Evolutionary conservation across 1,140 invertebrate genomes (phyloP).

Genomic region (Formica selysi): DNA sequence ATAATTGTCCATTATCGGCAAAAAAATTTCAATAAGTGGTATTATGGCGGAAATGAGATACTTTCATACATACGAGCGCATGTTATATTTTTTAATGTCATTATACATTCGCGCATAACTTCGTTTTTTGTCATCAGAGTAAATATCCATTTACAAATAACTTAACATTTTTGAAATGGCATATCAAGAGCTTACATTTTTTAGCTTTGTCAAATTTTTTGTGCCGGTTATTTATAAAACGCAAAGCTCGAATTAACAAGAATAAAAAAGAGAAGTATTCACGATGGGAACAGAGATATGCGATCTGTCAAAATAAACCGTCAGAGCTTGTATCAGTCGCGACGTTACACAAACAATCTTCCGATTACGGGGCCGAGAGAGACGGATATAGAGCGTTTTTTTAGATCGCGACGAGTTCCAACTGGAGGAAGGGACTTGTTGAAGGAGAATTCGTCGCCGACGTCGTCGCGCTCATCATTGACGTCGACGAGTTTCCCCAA

Average conservation of each 20-base stretch:
- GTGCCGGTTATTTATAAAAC: neutral
- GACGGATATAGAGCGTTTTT: slow-evolving; percentile 51
- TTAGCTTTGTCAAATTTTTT: neutral
- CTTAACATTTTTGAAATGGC: neutral
- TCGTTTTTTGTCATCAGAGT: neutral
- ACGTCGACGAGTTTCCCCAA: slow-evolving; percentile 29
- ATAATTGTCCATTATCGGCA: neutral
- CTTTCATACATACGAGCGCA: neutral
- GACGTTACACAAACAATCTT: slow-evolving; percentile 71
- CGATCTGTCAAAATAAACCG: slow-evolving; percentile 70
- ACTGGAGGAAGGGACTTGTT: slow-evolving; percentile 59
- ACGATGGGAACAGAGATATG: slow-evolving; percentile 7
- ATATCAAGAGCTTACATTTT: neutral
- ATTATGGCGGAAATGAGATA: slow-evolving; percentile 1
- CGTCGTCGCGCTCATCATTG: slow-evolving; percentile 58
- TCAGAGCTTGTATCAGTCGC: slow-evolving; percentile 62
- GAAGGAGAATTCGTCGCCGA: slow-evolving; percentile 51
- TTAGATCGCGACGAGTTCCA: slow-evolving; percentile 68
- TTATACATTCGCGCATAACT: neutral
- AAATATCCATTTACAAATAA: neutral
- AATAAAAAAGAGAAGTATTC: neutral
- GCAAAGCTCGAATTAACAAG: neutral
- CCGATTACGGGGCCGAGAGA: slow-evolving; percentile 48
- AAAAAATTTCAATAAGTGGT: slow-evolving; percentile 10
- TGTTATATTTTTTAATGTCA: slow-evolving; percentile 21